Evolutionary conservation across 1,140 invertebrate genomes (phyloP).

Genomic region (Mesaphorura yosii): DNA sequence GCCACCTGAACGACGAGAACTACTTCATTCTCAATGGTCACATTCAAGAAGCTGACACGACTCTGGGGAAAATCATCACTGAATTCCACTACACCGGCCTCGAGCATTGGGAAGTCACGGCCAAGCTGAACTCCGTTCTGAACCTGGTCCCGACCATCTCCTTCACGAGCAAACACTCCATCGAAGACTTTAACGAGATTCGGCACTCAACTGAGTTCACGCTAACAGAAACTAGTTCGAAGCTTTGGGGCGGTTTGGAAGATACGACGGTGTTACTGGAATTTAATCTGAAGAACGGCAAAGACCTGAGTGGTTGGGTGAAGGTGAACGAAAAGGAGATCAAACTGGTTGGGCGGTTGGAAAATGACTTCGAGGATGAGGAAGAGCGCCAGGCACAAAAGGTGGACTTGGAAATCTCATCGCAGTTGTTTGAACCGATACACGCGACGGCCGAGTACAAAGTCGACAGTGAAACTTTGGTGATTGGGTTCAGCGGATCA

Average conservation of each 20-base stretch:
- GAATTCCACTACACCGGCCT: background rate
- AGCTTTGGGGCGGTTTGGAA: no score
- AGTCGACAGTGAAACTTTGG: background rate
- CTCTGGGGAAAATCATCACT: background rate
- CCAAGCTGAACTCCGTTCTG: background rate
- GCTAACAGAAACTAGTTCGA: no score
- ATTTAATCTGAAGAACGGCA: conserved; percentile 5
- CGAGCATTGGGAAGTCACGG: conserved; percentile 3
- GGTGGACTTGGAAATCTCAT: background rate
- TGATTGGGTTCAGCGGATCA: no score
- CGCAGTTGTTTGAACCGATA: conserved; percentile 1
- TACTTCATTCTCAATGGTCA: background rate
- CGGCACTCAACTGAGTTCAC: conserved; percentile 7
- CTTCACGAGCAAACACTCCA: conserved; percentile 5
- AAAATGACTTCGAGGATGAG: background rate
- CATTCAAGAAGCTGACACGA: background rate
- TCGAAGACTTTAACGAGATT: background rate
- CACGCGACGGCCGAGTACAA: background rate
- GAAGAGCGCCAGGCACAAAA: background rate
- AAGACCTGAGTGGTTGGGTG: background rate
- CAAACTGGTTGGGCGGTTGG: conserved; percentile 2
- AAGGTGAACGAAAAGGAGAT: conserved; percentile 1
- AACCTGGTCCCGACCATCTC: background rate
- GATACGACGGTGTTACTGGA: no score
- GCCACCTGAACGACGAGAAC: background rate